Base-by-base conservation (phyloP, 2,797 vertebrate species). In the Pyrocephalus nanus region DNA sequence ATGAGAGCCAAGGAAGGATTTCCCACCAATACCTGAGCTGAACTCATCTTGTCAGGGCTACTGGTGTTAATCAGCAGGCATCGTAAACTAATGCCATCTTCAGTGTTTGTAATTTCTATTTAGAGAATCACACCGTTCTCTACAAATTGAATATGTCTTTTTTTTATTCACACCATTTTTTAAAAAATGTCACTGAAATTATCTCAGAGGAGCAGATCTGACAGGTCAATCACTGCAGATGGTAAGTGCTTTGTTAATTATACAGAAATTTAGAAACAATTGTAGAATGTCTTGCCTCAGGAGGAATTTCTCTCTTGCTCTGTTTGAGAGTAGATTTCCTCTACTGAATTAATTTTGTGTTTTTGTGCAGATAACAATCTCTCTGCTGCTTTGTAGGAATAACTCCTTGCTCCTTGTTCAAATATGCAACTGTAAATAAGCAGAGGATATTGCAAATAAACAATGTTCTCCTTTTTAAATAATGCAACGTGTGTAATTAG, bases 201-300 rank as follows among this genome's bases (percentile, higher is more conserved):
- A 97, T 98, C 97, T 98, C 96, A 93, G 95, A 98, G 96, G 97
- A 98, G 88, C 96, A 97, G 96, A 96, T 96, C 97, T 98, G 97
- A 97, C 96, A 95, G 98, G 97, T 98, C 97, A 98, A 96, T 98
- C 97, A 95, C 93, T 96, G 95, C 97, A 98, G 97, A 98, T 97
- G 97, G 97, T 96, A 97, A 98, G 96, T 96, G 97, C 96, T 98
- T 98, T 97, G 97, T 97, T 98, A 98, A 98, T 98, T 98, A 97
- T 97, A 98, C 91, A 97, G 96, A 97, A 98, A 98, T 97, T 97
- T 97, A 97, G 95, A 98, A 98, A 97, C 97, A 97, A 98, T 96
- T 98, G 97, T 96, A 94, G 96, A 98, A 97, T 97, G 96, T 94
- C 96, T 98, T 96, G 97, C 97, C 98, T 98, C 97, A 50, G 95